These are phyloP conservation scores for Peromyscus maniculatus DNA, from an alignment of 2,113 vertebrate species.

Conservation along the genomic window DNA sequence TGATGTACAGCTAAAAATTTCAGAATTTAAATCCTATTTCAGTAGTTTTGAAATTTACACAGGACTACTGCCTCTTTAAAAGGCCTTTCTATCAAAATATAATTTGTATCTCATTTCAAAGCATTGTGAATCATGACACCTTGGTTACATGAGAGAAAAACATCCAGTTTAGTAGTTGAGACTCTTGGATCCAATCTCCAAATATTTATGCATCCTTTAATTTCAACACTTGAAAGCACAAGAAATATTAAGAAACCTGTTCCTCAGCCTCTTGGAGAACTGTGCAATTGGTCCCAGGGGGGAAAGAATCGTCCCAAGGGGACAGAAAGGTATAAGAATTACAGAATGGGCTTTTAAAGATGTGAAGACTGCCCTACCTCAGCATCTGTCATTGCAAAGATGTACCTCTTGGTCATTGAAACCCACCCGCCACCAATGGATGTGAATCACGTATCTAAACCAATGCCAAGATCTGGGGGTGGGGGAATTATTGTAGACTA, in stretches of 20 bases:
- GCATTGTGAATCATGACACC: not conserved
- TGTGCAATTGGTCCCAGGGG: not conserved
- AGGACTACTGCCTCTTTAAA: not conserved
- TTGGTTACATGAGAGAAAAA: conserved; percentile 23
- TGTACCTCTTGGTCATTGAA: not conserved
- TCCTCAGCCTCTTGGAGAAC: not conserved
- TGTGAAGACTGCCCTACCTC: not conserved
- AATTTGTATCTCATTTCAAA: not conserved
- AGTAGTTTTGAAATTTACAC: not conserved
- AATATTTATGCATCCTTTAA: not conserved
- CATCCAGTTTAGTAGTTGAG: not conserved
- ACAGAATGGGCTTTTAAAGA: not conserved
- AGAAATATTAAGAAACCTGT: not conserved
- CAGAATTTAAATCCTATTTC: conserved; percentile 22
- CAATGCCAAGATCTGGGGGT: not conserved
- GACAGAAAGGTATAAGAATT: not conserved
- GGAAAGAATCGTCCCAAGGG: not conserved
- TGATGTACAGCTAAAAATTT: not conserved
- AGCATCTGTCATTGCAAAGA: not conserved
- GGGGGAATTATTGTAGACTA: not conserved
- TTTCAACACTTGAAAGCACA: not conserved
- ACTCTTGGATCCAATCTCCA: not conserved
- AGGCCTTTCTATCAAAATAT: not conserved
- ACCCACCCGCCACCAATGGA: not conserved
- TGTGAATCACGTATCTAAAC: not conserved